Evolutionary conservation across 2,888 invertebrate species (phyloP).

Genomic region (Norana najaformis): DNA sequence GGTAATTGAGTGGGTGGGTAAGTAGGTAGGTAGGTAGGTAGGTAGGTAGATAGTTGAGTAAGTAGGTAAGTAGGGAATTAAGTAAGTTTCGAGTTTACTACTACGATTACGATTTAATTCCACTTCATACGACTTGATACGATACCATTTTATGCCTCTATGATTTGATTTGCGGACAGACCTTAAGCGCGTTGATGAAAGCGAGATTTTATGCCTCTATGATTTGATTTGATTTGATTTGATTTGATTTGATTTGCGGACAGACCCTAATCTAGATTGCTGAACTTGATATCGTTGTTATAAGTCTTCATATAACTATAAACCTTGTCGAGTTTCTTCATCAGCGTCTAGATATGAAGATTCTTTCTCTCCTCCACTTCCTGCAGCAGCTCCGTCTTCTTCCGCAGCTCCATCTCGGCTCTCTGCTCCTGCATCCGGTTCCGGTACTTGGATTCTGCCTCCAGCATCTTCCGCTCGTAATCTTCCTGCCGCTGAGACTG

Average conservation of each 20-base stretch:
- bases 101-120: too few relatives aligned
- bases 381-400: constrained; percentile 21
- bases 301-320: constrained; percentile 87
- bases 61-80: too few relatives aligned
- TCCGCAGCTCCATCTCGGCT: constrained; percentile 4
- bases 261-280: too few relatives aligned
- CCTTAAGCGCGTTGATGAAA: constrained; percentile 84
- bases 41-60: not conserved
- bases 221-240: too few relatives aligned
- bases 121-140: not conserved
- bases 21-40: not conserved
- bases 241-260: too few relatives aligned
- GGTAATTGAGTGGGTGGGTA: too few relatives aligned
- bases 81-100: too few relatives aligned
- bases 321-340: constrained; percentile 61
- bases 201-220: too few relatives aligned
- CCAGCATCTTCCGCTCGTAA: not conserved
- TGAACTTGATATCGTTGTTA: constrained; percentile 88
- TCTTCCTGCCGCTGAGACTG: not conserved
- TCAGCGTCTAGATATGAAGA: not conserved
- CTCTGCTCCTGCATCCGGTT: constrained; percentile 18
- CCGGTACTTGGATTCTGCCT: not conserved
- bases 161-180: too few relatives aligned
- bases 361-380: constrained; percentile 20
- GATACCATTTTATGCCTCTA: too few relatives aligned